phyloP scores from a whole-genome alignment of 2,113 vertebrate genomes.

The Zeus faber region DNA sequence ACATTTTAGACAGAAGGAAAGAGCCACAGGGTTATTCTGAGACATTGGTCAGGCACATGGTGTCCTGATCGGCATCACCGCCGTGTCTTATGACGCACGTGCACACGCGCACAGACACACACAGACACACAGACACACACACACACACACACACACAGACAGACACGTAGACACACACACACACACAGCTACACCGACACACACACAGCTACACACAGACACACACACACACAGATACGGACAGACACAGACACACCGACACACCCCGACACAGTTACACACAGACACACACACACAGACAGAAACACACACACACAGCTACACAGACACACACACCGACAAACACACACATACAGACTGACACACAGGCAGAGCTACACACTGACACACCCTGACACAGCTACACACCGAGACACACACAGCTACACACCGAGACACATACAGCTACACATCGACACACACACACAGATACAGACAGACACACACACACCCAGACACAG shows the following conservation, averaged over 20 bases:
- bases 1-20: no score
- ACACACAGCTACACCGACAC: background rate
- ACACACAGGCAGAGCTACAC: background rate
- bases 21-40: no score
- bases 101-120: background rate
- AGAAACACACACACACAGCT: background rate
- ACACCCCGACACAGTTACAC: no score
- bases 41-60: no score
- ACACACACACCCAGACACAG: no score
- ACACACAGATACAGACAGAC: no score
- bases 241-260: background rate
- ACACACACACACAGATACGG: background rate
- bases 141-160: slow-evolving; percentile 3
- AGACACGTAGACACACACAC: background rate
- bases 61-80: no score
- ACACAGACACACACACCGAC: background rate
- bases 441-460: no score
- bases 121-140: slow-evolving; percentile 7
- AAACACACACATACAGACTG: background rate
- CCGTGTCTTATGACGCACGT: background rate
- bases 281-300: background rate
- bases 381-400: no score
- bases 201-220: background rate
- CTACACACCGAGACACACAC: no score
- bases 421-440: no score